Conservation (phyloP, 1,140 invertebrate species). For the Psix sp. region DNA sequence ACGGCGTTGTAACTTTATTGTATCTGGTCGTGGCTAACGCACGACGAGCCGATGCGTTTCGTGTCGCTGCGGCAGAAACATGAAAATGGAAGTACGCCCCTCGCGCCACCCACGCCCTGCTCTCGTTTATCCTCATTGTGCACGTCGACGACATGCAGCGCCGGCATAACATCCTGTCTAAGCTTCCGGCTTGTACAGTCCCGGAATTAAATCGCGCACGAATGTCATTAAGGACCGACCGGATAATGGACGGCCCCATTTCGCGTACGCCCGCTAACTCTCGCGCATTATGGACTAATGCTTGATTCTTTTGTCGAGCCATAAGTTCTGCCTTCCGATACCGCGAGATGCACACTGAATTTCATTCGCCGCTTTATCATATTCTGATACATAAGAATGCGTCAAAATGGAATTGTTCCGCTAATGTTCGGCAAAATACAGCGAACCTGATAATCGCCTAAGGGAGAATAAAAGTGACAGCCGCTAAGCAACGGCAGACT, state of each 20-base stretch:
- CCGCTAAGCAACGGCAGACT: too few species aligned
- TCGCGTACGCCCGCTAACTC: constrained; percentile 12
- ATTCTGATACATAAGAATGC: too few species aligned
- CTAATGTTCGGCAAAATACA: constrained; percentile 19
- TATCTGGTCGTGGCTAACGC: constrained; percentile 35
- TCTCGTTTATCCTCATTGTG: constrained; percentile 71
- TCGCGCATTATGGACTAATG: constrained; percentile 23
- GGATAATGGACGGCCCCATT: constrained; percentile 53
- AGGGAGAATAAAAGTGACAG: constrained; percentile 10
- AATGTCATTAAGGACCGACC: constrained; percentile 69
- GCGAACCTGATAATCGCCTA: constrained; percentile 32
- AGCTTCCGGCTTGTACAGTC: constrained; percentile 67
- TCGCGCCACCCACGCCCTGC: constrained; percentile 62
- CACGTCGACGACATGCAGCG: constrained; percentile 63
- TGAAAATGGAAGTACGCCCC: constrained; percentile 68
- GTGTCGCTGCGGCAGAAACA: constrained; percentile 66
- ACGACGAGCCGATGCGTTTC: constrained; percentile 39
- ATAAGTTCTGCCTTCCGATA: constrained; percentile 28
- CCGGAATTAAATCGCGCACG: constrained; percentile 68
- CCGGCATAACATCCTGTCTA: constrained; percentile 65
- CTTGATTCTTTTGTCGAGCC: constrained; percentile 24
- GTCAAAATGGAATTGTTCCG: too few species aligned
- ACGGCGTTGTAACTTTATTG: constrained; percentile 44
- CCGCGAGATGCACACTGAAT: constrained; percentile 23
- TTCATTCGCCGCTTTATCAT: neutral